Base-by-base conservation (phyloP, 2,113 vertebrate species). In the Galeopterus variegatus region DNA sequence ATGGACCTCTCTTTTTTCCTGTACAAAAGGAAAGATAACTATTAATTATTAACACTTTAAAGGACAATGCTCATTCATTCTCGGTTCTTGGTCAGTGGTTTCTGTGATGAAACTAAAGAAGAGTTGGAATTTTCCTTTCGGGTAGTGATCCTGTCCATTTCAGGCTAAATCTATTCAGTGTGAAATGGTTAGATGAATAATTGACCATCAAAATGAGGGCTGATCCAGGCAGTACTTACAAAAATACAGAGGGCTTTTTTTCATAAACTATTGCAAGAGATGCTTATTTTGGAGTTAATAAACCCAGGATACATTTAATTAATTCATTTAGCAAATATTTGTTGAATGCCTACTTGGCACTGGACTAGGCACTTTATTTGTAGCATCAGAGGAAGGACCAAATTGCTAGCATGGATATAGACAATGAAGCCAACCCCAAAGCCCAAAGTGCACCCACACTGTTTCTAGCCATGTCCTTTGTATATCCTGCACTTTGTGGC, bases 1-100 rank as follows among this genome's bases (percentile, higher is more conserved):
- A 41, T 41, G 15, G 5, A 4, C 69, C 69, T 85, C 64, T 93
- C 64, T 94, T 82, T n/a, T 45, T 87, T 93, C n/a, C 28, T 76
- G 87, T 93, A 83, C 54, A 67, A 91, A 97, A 89, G 54, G 33
- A 79, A 88, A 88, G 19, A 12, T 36, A 45, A 45, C 69, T 50
- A 92, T 58, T 87, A 41, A 96, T 93, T 77, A 50, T 84, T 89
- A 92, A 95, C 36, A 48, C 81, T 72, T 83, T 79, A 79, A 94
- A 79, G 36, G 56, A 90, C 15, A 64, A 41, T 84, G 72, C 6
- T 72, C 56, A 28, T 54, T 82, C 0, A 0, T 58, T 33, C 26
- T 36, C 48, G 67, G 65, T n/a, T 88, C 58, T 36, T 85, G 48
- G 64, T 69, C 81, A 77, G 5, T 50, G 65, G 9, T 58, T 70